Evolutionary conservation across 1,140 invertebrate species (phyloP).

Genomic region (Mactra quadrangularis): DNA sequence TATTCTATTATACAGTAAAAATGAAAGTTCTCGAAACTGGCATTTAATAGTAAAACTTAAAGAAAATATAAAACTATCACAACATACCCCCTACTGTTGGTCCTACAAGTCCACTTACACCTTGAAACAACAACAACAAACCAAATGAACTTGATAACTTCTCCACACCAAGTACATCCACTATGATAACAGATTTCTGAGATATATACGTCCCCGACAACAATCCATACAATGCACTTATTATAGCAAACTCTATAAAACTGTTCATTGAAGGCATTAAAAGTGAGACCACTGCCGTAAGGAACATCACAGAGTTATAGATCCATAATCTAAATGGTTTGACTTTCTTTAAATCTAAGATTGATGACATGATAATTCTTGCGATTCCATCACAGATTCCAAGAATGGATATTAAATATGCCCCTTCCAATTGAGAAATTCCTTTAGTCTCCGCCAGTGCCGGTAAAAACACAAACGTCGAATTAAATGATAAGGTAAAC

Average conservation of each 20-base stretch:
- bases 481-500: constrained; percentile 73
- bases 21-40: no score
- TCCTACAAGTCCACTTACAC: constrained; percentile 93
- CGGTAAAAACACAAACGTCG: constrained; percentile 76
- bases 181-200: constrained; percentile 94
- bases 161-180: constrained; percentile 96
- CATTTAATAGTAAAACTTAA: no score
- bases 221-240: constrained; percentile 71
- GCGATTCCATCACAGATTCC: constrained; percentile 73
- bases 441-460: constrained; percentile 72
- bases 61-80: no score
- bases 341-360: constrained; percentile 69
- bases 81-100: constrained; percentile 92
- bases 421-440: constrained; percentile 62
- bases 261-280: constrained; percentile 64
- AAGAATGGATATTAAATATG: constrained; percentile 69
- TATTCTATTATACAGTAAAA: no score
- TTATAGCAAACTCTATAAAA: constrained; percentile 64
- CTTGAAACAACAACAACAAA: constrained; percentile 95
- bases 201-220: constrained; percentile 87
- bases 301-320: constrained; percentile 74
- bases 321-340: constrained; percentile 68
- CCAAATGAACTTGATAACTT: constrained; percentile 97
- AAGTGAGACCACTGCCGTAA: constrained; percentile 64
- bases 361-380: constrained; percentile 67